Conservation (phyloP, 2,888 invertebrate species). For the Amiota mariae region DNA sequence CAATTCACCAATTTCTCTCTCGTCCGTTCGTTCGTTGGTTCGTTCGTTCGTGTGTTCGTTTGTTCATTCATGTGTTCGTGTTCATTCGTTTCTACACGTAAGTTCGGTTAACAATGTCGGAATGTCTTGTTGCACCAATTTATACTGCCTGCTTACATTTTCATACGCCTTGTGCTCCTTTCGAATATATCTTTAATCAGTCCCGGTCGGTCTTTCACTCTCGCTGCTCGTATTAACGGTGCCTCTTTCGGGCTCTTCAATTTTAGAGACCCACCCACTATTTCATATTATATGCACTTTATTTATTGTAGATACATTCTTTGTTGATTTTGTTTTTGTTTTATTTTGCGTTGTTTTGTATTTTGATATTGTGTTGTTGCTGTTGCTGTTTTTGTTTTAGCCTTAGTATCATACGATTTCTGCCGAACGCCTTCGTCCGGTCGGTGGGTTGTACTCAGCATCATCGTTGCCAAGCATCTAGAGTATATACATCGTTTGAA, state of each 20-base stretch:
- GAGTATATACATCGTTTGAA: background rate
- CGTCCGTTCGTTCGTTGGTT: too few relatives aligned
- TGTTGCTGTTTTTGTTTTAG: conserved; percentile 40
- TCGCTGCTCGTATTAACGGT: conserved; percentile 50
- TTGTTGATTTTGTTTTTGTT: conserved; percentile 42
- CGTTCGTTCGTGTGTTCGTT: too few relatives aligned
- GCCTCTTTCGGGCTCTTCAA: conserved; percentile 57
- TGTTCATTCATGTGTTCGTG: too few relatives aligned
- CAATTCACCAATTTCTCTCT: too few relatives aligned
- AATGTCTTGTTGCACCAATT: too few relatives aligned
- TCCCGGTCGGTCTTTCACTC: conserved; percentile 64
- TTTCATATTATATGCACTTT: conserved; percentile 52
- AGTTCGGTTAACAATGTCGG: too few relatives aligned
- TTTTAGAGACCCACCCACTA: conserved; percentile 42
- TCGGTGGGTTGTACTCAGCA: conserved; percentile 14
- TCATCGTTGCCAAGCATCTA: background rate
- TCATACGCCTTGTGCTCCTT: conserved; percentile 10
- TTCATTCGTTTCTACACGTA: too few relatives aligned
- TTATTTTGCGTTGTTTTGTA: conserved; percentile 69
- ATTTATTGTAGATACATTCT: conserved; percentile 56
- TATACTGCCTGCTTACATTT: too few relatives aligned
- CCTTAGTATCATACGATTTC: conserved; percentile 36
- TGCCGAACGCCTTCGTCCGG: conserved; percentile 40
- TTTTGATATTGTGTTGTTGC: conserved; percentile 36
- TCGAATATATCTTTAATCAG: conserved; percentile 33